Evolutionary conservation across 2,888 invertebrate genomes (phyloP), one percentile per base, ranked within the genome.

Genomic region (Callosobruchus maculatus): DNA sequence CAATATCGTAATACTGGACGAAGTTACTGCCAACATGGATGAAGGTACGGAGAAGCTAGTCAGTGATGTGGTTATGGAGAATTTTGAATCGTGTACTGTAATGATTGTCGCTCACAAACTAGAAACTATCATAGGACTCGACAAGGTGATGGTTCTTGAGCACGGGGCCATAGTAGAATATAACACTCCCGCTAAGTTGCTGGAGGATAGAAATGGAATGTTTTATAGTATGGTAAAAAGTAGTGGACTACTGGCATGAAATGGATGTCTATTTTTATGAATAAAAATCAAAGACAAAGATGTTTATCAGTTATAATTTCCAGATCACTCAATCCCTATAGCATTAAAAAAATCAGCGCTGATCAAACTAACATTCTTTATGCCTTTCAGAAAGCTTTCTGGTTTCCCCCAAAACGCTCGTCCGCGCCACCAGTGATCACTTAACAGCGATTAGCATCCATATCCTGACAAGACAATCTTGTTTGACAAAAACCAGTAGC

Each of bases 11-110:
- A 80, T 87, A 20, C 74, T 87, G 68, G 87, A 95, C 84, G 95
- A 95, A 88, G 95, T 95, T 70, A 95, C 95, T 0, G 94, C 95
- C 49, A 94, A 94, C 83, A 94, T 95, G n/a, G 95, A 95, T 86
- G 92, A 92, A 0, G 91, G 92, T 75, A 94, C 94, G 30, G 95
- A 95, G 82, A 90, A 89, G 0, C 84, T 95, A 20, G 94, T 96
- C 77, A 95, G 95, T 83, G 88, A 89, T 66, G 93, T 94, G 0
- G 94, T 95, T 76, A 88, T 93, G 77, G 89, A 88, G 71, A 93
- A 94, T 84, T 95, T 95, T 84, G 89, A 88, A 0, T 88, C 91
- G 30, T 95, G 95, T 84, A 95, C 95, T 0, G 94, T 96, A 67
- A 89, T 96, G 71, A 95, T 95, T 0, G 94, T 96, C 72, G 96